Conservation (phyloP, 2,888 invertebrate species). For the Leuctra nigra region DNA sequence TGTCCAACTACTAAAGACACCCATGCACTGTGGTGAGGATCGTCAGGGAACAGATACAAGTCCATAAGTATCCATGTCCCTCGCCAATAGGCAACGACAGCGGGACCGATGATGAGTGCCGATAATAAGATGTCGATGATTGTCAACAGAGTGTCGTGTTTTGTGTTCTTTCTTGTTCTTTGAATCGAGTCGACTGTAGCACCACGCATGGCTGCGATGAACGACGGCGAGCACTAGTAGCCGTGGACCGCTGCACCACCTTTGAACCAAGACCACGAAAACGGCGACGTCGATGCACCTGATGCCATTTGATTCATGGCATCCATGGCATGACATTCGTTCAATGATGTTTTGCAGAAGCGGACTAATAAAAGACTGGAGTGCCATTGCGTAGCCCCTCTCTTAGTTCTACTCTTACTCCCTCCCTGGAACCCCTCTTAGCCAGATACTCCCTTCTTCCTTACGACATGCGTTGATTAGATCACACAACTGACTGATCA, state of each 20-base stretch:
- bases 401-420: no score
- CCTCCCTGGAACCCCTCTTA: no score
- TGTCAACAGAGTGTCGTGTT: slow-evolving; percentile 52
- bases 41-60: slow-evolving; percentile 58
- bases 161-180: slow-evolving; percentile 45
- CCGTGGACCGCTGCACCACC: slow-evolving; percentile 15
- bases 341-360: background rate
- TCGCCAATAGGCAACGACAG: slow-evolving; percentile 81
- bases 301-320: background rate
- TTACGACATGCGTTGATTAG: no score
- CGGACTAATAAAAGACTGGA: slow-evolving; percentile 16
- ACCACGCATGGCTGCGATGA: slow-evolving; percentile 47
- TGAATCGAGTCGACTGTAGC: slow-evolving; percentile 57
- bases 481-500: no score
- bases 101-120: slow-evolving; percentile 65
- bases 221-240: slow-evolving; percentile 31
- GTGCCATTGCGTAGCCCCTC: slow-evolving; percentile 13
- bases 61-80: slow-evolving; percentile 78
- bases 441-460: no score
- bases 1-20: slow-evolving; percentile 64
- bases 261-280: background rate
- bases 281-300: no score
- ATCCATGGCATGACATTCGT: background rate
- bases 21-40: slow-evolving; percentile 54
- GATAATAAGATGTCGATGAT: slow-evolving; percentile 66